phyloP scores from a whole-genome alignment of 2,888 invertebrate genomes.

The Pseudococcus viburni region DNA sequence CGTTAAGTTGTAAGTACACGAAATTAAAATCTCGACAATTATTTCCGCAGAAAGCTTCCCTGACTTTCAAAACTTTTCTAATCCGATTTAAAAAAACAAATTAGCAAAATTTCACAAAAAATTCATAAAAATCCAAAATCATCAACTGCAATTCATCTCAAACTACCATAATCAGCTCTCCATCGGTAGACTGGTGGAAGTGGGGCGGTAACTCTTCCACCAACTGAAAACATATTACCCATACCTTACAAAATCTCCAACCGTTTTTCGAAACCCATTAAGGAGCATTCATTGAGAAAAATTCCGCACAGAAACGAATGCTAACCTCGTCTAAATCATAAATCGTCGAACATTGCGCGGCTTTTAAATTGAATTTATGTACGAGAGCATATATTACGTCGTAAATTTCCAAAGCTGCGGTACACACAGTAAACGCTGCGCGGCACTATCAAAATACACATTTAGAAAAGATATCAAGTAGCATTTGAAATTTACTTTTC shows the following conservation, averaged over 20 bases:
- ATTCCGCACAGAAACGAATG: not conserved
- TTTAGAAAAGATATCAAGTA: conserved; percentile 27
- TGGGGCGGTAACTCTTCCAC: too few relatives aligned
- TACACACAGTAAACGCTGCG: not conserved
- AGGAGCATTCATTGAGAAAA: not conserved
- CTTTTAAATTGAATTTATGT: conserved; percentile 47
- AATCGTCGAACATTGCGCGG: conserved; percentile 35
- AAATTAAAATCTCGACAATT: too few relatives aligned
- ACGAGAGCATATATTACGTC: not conserved
- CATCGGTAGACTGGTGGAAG: too few relatives aligned
- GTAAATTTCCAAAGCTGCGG: conserved; percentile 1
- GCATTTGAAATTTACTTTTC: conserved; percentile 25
- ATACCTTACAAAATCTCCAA: not conserved
- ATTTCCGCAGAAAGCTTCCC: too few relatives aligned
- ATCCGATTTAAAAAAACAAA: too few relatives aligned
- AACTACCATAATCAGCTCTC: too few relatives aligned
- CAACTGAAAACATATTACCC: too few relatives aligned
- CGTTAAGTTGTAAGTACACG: not conserved
- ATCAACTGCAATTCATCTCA: too few relatives aligned
- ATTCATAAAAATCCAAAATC: too few relatives aligned
- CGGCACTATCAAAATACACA: not conserved
- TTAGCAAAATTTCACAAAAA: too few relatives aligned
- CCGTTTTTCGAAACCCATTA: not conserved
- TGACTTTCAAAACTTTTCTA: too few relatives aligned
- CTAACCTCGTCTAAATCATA: conserved; percentile 42